Evolutionary conservation across 2,797 vertebrate species (phyloP).

Genomic region (Masticophis lateralis): DNA sequence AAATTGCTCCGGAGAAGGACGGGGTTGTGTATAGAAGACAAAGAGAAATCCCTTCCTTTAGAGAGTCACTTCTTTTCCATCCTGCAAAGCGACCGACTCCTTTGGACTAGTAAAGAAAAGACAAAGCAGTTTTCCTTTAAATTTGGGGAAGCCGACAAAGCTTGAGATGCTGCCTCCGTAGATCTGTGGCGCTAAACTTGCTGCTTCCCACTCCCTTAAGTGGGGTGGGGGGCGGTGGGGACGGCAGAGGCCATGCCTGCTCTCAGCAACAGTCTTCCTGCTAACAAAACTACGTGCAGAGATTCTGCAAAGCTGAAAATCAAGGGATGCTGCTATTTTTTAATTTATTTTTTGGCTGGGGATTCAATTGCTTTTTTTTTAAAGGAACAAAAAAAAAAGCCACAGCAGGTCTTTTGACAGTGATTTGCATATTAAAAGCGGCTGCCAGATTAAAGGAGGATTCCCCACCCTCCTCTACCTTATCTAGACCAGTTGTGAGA

Average conservation of each 20-base stretch:
- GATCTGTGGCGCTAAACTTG: too few species aligned
- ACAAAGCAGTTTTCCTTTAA: background rate
- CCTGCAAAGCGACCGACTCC: background rate
- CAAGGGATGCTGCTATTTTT: background rate
- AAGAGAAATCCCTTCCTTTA: background rate
- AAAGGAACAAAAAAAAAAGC: background rate
- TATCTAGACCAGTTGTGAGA: background rate
- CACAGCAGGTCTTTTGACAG: background rate
- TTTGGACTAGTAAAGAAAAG: background rate
- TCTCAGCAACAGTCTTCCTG: background rate
- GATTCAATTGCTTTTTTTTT: background rate
- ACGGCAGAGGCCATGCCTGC: too few species aligned
- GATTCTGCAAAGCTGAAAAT: background rate
- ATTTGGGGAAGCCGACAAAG: background rate
- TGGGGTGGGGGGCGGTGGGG: too few species aligned
- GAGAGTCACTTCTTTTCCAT: background rate
- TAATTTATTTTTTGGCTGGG: background rate
- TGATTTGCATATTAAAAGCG: too few species aligned
- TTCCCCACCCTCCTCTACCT: fast-evolving
- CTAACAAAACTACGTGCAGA: background rate
- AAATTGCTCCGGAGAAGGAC: background rate
- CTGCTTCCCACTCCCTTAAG: too few species aligned
- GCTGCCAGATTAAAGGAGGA: too few species aligned
- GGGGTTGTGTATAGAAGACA: background rate
- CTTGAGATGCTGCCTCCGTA: background rate